phyloP scores from a whole-genome alignment of 2,888 invertebrate species.

The Neocrepidodera transversa region DNA sequence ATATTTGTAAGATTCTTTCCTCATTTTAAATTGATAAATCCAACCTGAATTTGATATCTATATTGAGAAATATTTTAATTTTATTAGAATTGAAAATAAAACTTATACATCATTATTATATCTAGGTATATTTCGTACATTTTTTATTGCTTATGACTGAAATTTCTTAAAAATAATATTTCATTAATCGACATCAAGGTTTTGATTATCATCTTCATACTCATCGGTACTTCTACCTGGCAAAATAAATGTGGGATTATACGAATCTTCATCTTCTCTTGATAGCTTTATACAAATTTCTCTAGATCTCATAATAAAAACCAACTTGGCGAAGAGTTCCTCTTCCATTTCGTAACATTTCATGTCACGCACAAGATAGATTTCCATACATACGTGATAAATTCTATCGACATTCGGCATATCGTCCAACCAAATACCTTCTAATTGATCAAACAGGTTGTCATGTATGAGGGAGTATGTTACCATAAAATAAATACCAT shows the following conservation, averaged over 20 bases:
- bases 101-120: too few species aligned
- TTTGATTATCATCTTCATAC: too few species aligned
- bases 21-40: too few species aligned
- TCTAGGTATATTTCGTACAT: too few species aligned
- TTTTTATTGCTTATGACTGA: too few species aligned
- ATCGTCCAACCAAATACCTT: constrained; percentile 52
- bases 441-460: constrained; percentile 55
- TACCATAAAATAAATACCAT: constrained; percentile 70
- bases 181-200: too few species aligned
- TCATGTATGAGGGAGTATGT: constrained; percentile 55
- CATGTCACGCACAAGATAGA: constrained; percentile 64
- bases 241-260: constrained; percentile 23
- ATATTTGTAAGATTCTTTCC: too few species aligned
- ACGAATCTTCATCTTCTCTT: constrained; percentile 27
- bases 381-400: constrained; percentile 48
- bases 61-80: too few species aligned
- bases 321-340: constrained; percentile 69
- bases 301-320: constrained; percentile 70
- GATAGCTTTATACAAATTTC: constrained; percentile 55
- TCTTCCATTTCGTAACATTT: constrained; percentile 67
- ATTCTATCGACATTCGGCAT: constrained; percentile 51
- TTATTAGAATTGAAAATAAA: too few species aligned
- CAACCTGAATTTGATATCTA: too few species aligned
- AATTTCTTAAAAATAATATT: too few species aligned
- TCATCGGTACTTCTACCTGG: background rate